Evolutionary conservation across 2,797 vertebrate species (phyloP).

Genomic region (Coracias cyanogaster): DNA sequence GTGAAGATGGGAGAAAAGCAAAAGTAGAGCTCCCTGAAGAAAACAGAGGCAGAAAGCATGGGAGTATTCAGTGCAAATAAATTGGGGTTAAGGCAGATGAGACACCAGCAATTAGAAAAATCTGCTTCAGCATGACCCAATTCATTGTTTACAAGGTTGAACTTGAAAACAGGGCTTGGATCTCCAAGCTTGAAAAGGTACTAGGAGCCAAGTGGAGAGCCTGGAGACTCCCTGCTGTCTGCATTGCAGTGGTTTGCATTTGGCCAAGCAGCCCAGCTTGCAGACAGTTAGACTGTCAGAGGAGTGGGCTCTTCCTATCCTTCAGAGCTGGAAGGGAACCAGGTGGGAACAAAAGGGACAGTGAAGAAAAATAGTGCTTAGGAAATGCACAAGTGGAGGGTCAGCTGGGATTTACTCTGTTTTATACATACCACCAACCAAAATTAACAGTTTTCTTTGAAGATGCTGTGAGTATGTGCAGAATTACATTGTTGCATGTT

Average conservation of each 20-base stretch:
- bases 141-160: background rate
- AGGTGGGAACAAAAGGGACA: background rate
- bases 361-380: background rate
- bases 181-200: background rate
- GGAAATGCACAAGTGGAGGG: background rate
- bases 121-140: background rate
- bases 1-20: background rate
- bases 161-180: background rate
- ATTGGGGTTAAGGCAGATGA: background rate
- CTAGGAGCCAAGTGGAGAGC: background rate
- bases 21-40: background rate
- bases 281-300: background rate
- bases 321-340: background rate
- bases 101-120: background rate
- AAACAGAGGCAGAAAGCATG: background rate
- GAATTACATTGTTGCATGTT: background rate
- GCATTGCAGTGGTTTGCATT: background rate
- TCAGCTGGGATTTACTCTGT: background rate
- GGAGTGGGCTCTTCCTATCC: background rate
- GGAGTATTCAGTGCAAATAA: background rate
- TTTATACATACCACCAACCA: background rate
- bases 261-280: background rate
- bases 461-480: background rate
- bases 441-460: background rate
- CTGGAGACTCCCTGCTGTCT: background rate